phyloP scores from a whole-genome alignment of 2,888 invertebrate genomes.

The Syrista parreyssii region DNA sequence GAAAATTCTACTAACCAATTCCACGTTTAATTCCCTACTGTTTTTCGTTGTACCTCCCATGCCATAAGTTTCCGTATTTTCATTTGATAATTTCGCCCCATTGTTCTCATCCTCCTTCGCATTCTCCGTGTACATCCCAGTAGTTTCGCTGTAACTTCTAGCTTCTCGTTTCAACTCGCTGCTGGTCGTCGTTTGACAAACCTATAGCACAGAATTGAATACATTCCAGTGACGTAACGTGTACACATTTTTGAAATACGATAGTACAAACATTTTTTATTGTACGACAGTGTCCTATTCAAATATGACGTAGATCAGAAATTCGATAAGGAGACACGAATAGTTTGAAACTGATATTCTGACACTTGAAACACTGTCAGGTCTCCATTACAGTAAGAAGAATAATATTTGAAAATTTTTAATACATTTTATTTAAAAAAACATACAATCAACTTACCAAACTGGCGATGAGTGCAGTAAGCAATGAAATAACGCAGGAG shows the following conservation, averaged over 20 bases:
- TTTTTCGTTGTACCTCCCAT: neutral
- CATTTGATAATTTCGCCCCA: neutral
- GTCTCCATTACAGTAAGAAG: neutral
- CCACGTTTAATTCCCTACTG: neutral
- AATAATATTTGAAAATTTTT: neutral
- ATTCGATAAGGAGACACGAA: neutral
- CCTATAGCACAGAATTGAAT: neutral
- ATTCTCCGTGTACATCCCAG: neutral
- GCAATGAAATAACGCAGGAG: neutral
- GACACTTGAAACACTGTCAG: neutral
- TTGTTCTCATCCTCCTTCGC: fast-evolving
- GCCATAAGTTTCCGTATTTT: neutral
- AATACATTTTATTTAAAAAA: no score
- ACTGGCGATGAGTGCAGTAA: neutral
- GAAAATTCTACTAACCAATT: neutral
- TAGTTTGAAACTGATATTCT: neutral
- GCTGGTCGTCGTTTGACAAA: neutral
- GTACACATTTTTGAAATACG: neutral
- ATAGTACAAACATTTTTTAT: neutral
- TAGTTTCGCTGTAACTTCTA: neutral
- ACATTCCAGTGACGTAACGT: neutral
- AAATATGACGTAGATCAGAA: neutral
- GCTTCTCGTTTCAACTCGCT: neutral
- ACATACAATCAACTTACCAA: neutral
- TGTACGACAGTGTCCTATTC: neutral